A percentile compares a stretch with the other conserved stretches of the same genome.
These are phyloP conservation scores for Pectinophora gossypiella DNA, from an alignment of 1,140 invertebrate genomes.

Conservation along the genomic window DNA sequence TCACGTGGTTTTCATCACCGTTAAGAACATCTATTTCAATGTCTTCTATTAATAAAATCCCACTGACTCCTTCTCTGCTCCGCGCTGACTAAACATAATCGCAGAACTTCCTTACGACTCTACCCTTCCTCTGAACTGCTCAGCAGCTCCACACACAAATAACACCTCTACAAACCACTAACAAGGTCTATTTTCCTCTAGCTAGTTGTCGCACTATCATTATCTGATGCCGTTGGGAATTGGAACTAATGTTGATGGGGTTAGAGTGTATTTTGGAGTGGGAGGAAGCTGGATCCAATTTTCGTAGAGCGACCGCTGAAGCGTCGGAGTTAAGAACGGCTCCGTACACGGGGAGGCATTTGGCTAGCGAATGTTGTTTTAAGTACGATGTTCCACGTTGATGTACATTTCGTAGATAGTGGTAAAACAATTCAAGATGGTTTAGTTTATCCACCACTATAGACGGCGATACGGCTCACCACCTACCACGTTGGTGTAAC, in stretches of 20 bases:
- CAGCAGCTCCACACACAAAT: slow-evolving; percentile 4
- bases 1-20: too few species aligned
- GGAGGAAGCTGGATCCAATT: slow-evolving; percentile 38
- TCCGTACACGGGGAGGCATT: too few species aligned
- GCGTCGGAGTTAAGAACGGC: slow-evolving; percentile 69
- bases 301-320: slow-evolving; percentile 62
- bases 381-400: too few species aligned
- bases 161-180: neutral
- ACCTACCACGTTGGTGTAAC: too few species aligned
- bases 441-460: too few species aligned
- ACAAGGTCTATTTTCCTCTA: slow-evolving; percentile 4
- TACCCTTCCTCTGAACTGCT: slow-evolving; percentile 67
- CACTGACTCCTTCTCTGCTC: slow-evolving; percentile 17
- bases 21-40: too few species aligned
- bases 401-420: too few species aligned
- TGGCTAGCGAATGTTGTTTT: too few species aligned
- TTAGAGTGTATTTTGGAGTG: slow-evolving; percentile 15
- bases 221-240: slow-evolving; percentile 14
- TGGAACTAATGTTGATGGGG: slow-evolving; percentile 12
- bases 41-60: too few species aligned
- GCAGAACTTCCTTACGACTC: slow-evolving; percentile 73
- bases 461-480: too few species aligned
- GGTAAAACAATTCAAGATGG: too few species aligned
- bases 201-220: slow-evolving; percentile 15
- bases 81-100: slow-evolving; percentile 73